Base-by-base conservation (phyloP, 2,888 invertebrate species). In the Aspidiotus rigidus region DNA sequence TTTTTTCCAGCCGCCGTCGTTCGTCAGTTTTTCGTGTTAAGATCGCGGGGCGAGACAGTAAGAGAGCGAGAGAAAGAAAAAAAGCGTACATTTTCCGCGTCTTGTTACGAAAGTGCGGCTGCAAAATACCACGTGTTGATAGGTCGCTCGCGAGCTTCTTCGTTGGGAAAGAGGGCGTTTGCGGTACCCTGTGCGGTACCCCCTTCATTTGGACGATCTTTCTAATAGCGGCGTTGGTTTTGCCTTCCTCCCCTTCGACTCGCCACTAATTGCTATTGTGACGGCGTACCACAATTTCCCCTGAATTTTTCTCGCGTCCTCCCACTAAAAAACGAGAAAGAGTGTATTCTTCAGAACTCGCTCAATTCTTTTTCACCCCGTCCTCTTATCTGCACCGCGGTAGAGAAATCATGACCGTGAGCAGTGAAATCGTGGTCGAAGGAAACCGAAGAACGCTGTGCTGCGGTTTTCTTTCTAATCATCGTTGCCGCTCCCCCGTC, bases 201-300 rank as follows among this genome's bases (percentile, higher is more conserved):
- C 64, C 60, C 67, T 67, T 67, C 59, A 59, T 67, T 57, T 67
- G 49, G 67, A 67, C 67, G 67, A 67, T 67, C 67, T 67, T 67
- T 67, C 59, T 67, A 67, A 67, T 67, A 67, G 67, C 67, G 67
- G 67, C 67, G 67, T 67, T 59, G 59, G 59, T 59, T 67, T 67
- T 66, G 44, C 61, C n/a, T 61, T 41, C 61, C 15, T 59, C 67
- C 60, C 17, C 28, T 44, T 61, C 60, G 53, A 13, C 13, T 62
- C 69, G 62, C 69, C 69, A 56, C 69, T 69, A 69, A 69, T 69
- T 69, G 69, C 62, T 69, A 69, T 62, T 62, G 57, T 62, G 62
- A 69, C 69, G 62, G 62, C 62, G 69, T 69, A 69, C 69, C 69
- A 62, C 69, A 69, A 63, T 69, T 69, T 69, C 69, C 69, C 69